Evolutionary conservation across 2,113 vertebrate species (phyloP).

Genomic region (Sciurus niger): DNA sequence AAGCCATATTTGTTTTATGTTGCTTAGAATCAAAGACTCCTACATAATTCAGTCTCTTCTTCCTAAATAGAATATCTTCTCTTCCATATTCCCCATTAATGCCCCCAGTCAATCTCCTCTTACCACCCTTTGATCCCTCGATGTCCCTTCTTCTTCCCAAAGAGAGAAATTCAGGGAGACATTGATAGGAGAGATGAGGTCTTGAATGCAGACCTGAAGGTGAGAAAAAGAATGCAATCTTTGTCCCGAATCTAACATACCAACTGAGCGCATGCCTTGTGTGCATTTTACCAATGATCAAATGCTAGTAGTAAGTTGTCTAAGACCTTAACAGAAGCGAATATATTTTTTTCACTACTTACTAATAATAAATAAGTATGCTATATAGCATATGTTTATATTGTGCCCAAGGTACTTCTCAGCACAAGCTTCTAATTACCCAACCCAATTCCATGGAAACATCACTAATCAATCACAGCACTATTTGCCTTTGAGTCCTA

Average conservation of each 20-base stretch:
- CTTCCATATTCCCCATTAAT: not conserved
- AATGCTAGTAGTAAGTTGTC: not conserved
- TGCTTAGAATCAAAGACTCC: not conserved
- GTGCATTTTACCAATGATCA: not conserved
- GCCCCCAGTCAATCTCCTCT: not conserved
- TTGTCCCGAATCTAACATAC: not conserved
- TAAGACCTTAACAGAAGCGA: not conserved
- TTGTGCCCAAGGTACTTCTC: not conserved
- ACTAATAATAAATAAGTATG: not conserved
- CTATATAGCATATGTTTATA: not conserved
- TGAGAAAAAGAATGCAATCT: not conserved
- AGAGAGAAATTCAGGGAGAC: constrained; percentile 89
- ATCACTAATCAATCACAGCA: not conserved
- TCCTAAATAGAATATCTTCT: not conserved
- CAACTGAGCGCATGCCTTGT: not conserved
- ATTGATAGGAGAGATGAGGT: constrained; percentile 88
- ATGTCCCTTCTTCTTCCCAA: constrained; percentile 70
- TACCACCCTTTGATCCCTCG: not conserved
- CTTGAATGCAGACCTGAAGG: constrained; percentile 88
- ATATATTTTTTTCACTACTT: not conserved
- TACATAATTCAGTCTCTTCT: not conserved
- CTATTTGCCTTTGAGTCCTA: not conserved
- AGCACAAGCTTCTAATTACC: not conserved
- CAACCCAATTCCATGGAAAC: not conserved
- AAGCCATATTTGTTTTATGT: not conserved